Evolutionary conservation across 2,797 vertebrate genomes (phyloP), one percentile per base, ranked within the genome.

Genomic region (Erpetoichthys calabaricus): DNA sequence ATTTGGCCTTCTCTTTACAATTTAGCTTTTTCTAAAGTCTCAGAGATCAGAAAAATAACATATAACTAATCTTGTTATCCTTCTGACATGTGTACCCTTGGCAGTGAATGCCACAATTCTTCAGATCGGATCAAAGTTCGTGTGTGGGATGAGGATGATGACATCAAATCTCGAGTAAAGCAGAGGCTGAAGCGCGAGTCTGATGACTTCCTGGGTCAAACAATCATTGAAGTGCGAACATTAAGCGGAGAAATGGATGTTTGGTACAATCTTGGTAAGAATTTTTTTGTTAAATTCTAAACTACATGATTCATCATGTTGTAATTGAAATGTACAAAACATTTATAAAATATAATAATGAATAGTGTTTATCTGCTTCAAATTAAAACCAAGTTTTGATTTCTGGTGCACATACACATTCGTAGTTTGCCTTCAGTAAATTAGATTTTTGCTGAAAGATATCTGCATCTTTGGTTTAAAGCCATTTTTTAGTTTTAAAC

Each of bases 181-280:
- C 96, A 98, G 74, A 84, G 95, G 47, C 84, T 99, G 55, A 99
- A 99, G 68, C 88, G 96, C 6, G 95, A 99, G 64, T 98, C 95
- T 0, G 96, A 99, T 42, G 95, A 99, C 70, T 99, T 99, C 67
- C 78, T 99, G 57, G 96, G 96, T 4, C 96, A 99, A 75, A 99
- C 92, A 50, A 98, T 99, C 66, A 97, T 99, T 44, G 96, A 99
- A 78, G 96, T 99, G 47, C 90, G 95, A 58, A 98, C 93, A 0
- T 75, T 99, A 68, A 99, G 95, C 0, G 93, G 95, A 57, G 96
- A 99, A 73, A 99, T 99, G 96, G 96, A 99, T 10, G 95, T 98
- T 67, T 99, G 96, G 96, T 99, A 99, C 71, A 99, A 99, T 75
- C 81, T 99, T 43, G 96, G 96, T 98, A 59, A 86, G 93, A 75